Percentiles rank a stretch among this genome's conserved stretches.
Evolutionary conservation across 1,140 invertebrate genomes (phyloP).

Genomic region (Papilio glaucus): DNA sequence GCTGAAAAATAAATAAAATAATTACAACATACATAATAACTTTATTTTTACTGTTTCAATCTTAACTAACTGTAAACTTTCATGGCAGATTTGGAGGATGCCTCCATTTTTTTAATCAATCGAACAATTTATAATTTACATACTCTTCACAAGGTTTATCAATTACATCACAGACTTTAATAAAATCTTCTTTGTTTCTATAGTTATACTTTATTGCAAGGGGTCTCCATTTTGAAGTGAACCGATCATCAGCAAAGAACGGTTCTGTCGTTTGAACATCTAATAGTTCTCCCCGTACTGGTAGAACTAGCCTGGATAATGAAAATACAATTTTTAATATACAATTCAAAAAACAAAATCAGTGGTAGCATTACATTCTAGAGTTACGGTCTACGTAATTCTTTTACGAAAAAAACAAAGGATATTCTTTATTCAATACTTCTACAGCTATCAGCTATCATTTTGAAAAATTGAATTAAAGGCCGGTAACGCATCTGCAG

Average conservation of each 20-base stretch:
- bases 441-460: too few relatives aligned
- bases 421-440: too few relatives aligned
- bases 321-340: slow-evolving; percentile 16
- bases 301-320: slow-evolving; percentile 60
- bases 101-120: neutral
- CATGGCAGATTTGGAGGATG: too few relatives aligned
- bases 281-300: slow-evolving; percentile 50
- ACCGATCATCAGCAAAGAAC: slow-evolving; percentile 57
- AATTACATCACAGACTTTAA: slow-evolving; percentile 52
- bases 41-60: neutral
- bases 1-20: too few relatives aligned
- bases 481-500: too few relatives aligned
- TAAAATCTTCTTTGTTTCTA: slow-evolving; percentile 55
- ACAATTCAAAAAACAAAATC: too few relatives aligned
- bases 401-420: too few relatives aligned
- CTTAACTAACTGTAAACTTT: too few relatives aligned
- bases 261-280: slow-evolving; percentile 64
- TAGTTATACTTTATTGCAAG: slow-evolving; percentile 48
- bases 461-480: too few relatives aligned
- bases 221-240: slow-evolving; percentile 55
- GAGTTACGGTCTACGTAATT: too few relatives aligned
- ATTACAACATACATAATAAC: too few relatives aligned
- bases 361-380: too few relatives aligned
- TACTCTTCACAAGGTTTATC: slow-evolving; percentile 43
- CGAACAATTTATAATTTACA: slow-evolving; percentile 5